These are phyloP conservation scores for Cydia fagiglandana DNA, from an alignment of 1,140 invertebrate species.

Conservation along the genomic window DNA sequence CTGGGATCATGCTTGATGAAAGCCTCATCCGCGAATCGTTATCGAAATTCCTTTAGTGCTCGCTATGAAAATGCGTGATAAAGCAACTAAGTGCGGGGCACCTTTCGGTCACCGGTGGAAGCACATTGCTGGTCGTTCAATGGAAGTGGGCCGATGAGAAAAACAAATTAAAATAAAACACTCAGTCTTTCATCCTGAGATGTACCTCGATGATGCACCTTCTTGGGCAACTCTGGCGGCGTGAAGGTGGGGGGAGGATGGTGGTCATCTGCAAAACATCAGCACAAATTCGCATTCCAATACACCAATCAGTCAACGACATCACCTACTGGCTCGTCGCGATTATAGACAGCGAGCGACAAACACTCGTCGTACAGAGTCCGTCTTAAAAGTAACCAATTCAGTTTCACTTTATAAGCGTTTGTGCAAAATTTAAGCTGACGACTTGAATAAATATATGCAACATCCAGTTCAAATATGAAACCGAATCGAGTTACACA, in stretches of 20 bases:
- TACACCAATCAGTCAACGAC: slow-evolving; percentile 73
- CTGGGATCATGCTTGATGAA: slow-evolving; percentile 67
- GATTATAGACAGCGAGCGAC: slow-evolving; percentile 56
- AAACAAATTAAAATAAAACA: slow-evolving; percentile 65
- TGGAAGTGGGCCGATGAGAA: slow-evolving; percentile 67
- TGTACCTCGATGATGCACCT: slow-evolving; percentile 96
- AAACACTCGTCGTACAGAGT: slow-evolving; percentile 34
- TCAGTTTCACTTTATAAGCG: slow-evolving; percentile 47
- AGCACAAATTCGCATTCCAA: slow-evolving; percentile 82
- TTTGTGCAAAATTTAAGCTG: slow-evolving; percentile 32
- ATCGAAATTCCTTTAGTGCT: slow-evolving; percentile 53
- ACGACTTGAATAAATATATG: slow-evolving; percentile 29
- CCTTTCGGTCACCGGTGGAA: slow-evolving; percentile 60
- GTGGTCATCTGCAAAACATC: slow-evolving; percentile 95
- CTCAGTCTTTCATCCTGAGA: slow-evolving; percentile 70
- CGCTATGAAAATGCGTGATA: slow-evolving; percentile 74
- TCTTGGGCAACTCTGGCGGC: slow-evolving; percentile 97
- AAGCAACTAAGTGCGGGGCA: slow-evolving; percentile 74
- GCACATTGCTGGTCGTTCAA: slow-evolving; percentile 64
- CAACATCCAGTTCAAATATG: slow-evolving; percentile 37
- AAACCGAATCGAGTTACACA: slow-evolving; percentile 42
- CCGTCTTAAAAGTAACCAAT: slow-evolving; percentile 36
- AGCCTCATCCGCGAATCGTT: slow-evolving; percentile 48
- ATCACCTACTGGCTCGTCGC: slow-evolving; percentile 60
- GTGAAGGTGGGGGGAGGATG: slow-evolving; percentile 96